These are phyloP conservation scores for Hypercompe scribonia DNA, from an alignment of 2,888 invertebrate genomes.

Conservation along the genomic window DNA sequence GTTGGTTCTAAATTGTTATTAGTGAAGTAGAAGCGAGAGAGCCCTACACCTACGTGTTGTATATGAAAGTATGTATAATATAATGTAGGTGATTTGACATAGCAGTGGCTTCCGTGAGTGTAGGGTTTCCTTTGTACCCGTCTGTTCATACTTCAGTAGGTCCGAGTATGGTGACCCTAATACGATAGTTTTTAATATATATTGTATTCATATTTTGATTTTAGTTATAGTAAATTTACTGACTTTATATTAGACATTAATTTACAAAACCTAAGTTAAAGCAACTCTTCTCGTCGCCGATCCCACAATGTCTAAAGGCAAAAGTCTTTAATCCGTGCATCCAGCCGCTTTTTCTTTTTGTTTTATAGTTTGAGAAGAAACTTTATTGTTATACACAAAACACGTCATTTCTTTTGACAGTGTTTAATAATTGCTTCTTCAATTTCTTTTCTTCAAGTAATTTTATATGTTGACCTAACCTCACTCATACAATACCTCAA, in stretches of 20 bases:
- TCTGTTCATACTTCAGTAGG: conserved; percentile 63
- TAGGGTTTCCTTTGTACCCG: conserved; percentile 66
- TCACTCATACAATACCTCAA: neutral
- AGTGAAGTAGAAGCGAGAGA: conserved; percentile 17
- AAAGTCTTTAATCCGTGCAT: too few relatives aligned
- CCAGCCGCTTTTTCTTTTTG: too few relatives aligned
- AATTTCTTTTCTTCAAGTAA: neutral
- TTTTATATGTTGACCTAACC: neutral
- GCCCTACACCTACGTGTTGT: conserved; percentile 14
- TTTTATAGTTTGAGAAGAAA: neutral
- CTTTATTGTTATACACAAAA: neutral
- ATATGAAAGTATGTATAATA: conserved; percentile 18
- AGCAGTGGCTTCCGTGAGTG: conserved; percentile 74
- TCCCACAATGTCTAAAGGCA: too few relatives aligned
- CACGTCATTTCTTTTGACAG: neutral
- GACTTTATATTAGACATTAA: too few relatives aligned
- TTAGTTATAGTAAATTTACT: neutral
- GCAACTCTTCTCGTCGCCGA: too few relatives aligned
- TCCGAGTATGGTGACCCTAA: conserved; percentile 38
- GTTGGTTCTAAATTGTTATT: conserved; percentile 44
- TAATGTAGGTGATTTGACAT: conserved; percentile 43
- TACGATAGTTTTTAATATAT: neutral
- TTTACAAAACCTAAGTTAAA: neutral
- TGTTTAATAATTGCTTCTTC: neutral
- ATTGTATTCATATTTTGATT: neutral